Evolutionary conservation across 2,113 vertebrate species (phyloP), one percentile per base, ranked within the genome.

Genomic region (Oryzias javanicus): DNA sequence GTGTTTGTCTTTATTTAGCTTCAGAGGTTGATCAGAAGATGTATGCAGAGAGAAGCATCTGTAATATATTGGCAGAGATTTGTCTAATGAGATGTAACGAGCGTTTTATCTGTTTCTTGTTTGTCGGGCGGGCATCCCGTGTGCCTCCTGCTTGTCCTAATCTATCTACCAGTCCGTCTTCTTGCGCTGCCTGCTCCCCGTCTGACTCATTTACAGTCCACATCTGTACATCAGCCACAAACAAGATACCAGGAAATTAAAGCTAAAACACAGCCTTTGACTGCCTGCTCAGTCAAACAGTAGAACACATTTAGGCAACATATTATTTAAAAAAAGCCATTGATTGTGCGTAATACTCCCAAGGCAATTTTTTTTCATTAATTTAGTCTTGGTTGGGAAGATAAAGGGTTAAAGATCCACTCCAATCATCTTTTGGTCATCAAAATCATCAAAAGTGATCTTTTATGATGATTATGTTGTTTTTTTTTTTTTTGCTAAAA

Each of bases 41-140:
- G 40, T 49, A 65, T 0, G 25, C 18, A 15, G 16, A 19, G 16
- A 55, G 44, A 77, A 72, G 50, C 76, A 61, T 76, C 63, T 70
- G 53, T 8, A 2, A 68, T 72, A 29, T 46, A 47, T 60, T 66
- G 57, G 65, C 41, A 20, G 10, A 70, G 49, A 22, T 19, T 42
- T 44, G 56, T 64, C 64, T 67, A 67, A 80, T 70, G 49, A 70
- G 49, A 70, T 1, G 0, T 72, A 52, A 41, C 13, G 55, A 67
- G 48, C 35, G 15, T 60, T 66, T 50, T 42, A 56, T 49, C 46
- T 64, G 50, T 77, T 47, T 65, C 49, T 66, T 40, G 72, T 50
- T 64, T 74, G 56, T 44, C 58, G 61, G 47, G 18, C 17, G 3
- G n/a, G n/a, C n/a, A 41, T 56, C 64, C 20, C 50, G 46, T 41